Evolutionary conservation across 2,113 vertebrate genomes (phyloP), one percentile per base, ranked within the genome.

Genomic region (Plectropomus leopardus): DNA sequence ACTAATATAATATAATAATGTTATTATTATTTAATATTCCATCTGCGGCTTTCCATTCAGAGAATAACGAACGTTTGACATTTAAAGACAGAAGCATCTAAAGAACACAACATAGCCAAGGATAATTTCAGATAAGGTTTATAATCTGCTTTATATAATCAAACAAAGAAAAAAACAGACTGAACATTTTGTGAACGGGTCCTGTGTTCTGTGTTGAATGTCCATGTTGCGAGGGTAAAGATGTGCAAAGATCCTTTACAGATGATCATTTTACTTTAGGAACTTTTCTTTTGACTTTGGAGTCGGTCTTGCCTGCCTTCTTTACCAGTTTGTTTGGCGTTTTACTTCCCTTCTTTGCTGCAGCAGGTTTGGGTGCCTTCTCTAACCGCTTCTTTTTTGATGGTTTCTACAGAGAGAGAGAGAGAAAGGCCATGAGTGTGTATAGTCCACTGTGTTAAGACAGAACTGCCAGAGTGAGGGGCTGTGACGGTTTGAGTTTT

Each of bases 321-420:
- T 84, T 92, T 72, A 16, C 26, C 17, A 11, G 17, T 79, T 80
- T 94, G 57, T 24, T 66, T 5, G 66, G 65, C 3, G 64, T 21
- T 53, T 82, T 88, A 26, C n/a, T 14, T 14, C 10, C 59, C 60
- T 89, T 93, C 76, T 85, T 90, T 6, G 4, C 24, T 1, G 2
- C 45, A 3, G 74, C 26, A 0, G 89, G 63, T 83, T 82, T 92
- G 6, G 83, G 45, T 0, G 55, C 76, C 63, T 87, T 93, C 82
- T 89, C 86, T 72, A 86, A 47, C 30, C 48, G 73, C 78, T 87
- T 87, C 83, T 92, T 90, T 45, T 86, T 93, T 14, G 72, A 5
- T 2, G 6, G 0, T 1, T 66, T 86, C 92, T 93, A 55, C 3
- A 54, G 76, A 7, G 19, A 61, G 13, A 21, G 42, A 59, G 16